Base-by-base conservation (phyloP, 1,140 invertebrate genomes). In the Cephus cinctus region DNA sequence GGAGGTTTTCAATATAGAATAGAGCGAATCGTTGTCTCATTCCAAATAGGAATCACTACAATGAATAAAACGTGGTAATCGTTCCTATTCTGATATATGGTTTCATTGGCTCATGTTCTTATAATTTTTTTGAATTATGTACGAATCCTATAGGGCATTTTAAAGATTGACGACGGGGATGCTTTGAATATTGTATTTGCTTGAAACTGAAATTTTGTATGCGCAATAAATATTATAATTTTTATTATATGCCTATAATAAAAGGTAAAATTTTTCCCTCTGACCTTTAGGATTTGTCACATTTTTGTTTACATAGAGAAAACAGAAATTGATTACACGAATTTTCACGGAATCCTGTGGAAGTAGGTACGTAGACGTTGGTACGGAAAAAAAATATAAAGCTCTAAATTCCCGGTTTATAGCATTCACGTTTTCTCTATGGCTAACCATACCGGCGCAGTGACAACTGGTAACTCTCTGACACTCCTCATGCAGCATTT, bases 391-490 rank as follows among this genome's bases (percentile, higher is more conserved):
- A 58, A 50, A 48, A 59, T 63, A 63, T 61, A 65, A 67, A 63
- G 50, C 59, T 42, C 64, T 61, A 67, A 64, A 67, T 67, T 65
- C 56, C 30, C 57, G 56, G 65, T 61, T 67, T 62, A 57, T 61
- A 67, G n/a, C n/a, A n/a, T n/a, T 59, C 54, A 50, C 43, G 44
- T 40, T 27, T 41, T 41, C 47, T 47, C 31, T 9, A 49, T 51
- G n/a, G 53, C 32, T 48, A 52, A 35, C 47, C 47, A 50, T 32
- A 32, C 22, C 22, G 23, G 49, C 50, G 47, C 57, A 60, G 49
- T 63, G 64, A 65, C 65, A 66, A 57, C 57, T 12, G 50, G 54
- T 52, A 53, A 52, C 31, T 53, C n/a, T n/a, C n/a, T n/a, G n/a
- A n/a, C n/a, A 56, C 43, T 52, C 57, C 56, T 50, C 38, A 38